These are phyloP conservation scores for Phalangium opilio DNA, from an alignment of 2,888 invertebrate genomes.

Conservation along the genomic window DNA sequence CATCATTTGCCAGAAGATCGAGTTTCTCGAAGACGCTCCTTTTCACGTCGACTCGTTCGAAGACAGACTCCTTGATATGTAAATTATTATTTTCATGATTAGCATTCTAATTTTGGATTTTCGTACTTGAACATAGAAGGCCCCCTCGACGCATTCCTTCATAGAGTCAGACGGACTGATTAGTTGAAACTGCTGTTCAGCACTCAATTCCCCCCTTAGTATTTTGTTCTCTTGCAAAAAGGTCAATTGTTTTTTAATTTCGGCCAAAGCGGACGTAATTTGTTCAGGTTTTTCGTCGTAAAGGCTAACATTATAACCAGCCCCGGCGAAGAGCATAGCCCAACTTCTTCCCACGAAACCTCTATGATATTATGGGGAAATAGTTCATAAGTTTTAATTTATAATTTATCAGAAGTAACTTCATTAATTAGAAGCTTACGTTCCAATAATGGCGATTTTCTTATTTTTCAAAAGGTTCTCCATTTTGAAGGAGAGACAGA, in stretches of 20 bases:
- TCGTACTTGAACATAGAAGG: constrained; percentile 47
- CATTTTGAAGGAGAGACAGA: too few relatives aligned
- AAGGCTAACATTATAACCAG: constrained; percentile 73
- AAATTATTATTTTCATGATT: background rate
- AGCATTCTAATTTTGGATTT: too few relatives aligned
- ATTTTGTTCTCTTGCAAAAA: constrained; percentile 50
- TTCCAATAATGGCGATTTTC: too few relatives aligned
- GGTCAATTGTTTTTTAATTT: constrained; percentile 56
- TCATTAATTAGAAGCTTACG: too few relatives aligned
- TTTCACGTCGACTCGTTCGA: constrained; percentile 73
- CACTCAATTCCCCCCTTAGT: constrained; percentile 48
- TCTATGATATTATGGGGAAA: constrained; percentile 41
- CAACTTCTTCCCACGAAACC: constrained; percentile 91
- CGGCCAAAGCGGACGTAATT: constrained; percentile 52
- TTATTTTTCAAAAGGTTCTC: too few relatives aligned
- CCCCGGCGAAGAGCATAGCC: constrained; percentile 90
- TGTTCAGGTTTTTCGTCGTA: constrained; percentile 68
- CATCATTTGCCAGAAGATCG: constrained; percentile 46
- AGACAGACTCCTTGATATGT: constrained; percentile 71
- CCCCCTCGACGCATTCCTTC: constrained; percentile 52
- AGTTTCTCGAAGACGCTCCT: constrained; percentile 58
- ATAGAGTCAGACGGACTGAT: constrained; percentile 42
- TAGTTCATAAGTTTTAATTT: too few relatives aligned
- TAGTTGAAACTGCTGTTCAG: constrained; percentile 55
- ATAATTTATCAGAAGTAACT: too few relatives aligned